Percentiles rank a stretch among this genome's conserved stretches.
Conservation (phyloP, 2,113 vertebrate genomes). For the Alces alces region DNA sequence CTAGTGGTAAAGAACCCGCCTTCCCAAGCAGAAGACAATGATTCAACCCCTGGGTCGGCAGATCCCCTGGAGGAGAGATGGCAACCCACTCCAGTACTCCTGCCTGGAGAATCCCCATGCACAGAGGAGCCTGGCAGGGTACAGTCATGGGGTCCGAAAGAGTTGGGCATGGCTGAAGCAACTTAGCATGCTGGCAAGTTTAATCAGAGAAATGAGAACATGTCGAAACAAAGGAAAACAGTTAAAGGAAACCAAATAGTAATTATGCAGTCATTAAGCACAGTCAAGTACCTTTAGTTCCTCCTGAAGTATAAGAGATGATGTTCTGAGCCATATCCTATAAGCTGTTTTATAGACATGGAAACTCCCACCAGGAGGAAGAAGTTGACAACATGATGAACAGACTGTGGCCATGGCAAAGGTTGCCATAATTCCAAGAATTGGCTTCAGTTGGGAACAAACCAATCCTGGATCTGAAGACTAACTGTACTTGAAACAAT, state of each 20-base stretch:
- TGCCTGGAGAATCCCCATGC: background rate
- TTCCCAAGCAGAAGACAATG: background rate
- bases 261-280: background rate
- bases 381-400: background rate
- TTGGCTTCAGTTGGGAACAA: background rate
- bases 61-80: background rate
- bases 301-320: background rate
- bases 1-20: background rate
- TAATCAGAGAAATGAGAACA: background rate
- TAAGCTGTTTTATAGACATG: background rate
- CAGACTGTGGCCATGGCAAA: background rate
- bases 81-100: background rate
- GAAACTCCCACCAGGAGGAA: background rate
- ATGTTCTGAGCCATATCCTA: background rate
- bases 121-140: background rate
- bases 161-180: background rate
- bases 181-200: background rate
- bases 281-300: background rate
- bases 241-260: background rate
- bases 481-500: background rate
- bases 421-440: background rate
- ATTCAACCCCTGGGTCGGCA: background rate
- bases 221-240: background rate
- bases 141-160: background rate
- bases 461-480: background rate